phyloP scores from a whole-genome alignment of 2,888 invertebrate genomes.

The Scaptomyza tumidula region DNA sequence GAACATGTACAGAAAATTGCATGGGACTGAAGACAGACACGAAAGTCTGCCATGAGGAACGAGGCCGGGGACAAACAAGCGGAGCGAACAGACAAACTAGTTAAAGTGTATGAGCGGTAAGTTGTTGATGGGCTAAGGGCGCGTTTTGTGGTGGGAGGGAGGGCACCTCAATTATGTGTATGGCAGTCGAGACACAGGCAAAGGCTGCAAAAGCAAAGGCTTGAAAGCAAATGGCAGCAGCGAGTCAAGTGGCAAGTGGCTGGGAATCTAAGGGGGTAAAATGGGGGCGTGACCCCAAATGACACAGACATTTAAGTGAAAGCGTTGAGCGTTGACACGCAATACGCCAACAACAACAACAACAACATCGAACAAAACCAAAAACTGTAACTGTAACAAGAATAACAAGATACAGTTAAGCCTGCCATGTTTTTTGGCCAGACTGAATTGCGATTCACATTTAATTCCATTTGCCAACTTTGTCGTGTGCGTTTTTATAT shows the following conservation, averaged over 20 bases:
- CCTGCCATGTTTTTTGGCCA: constrained; percentile 48
- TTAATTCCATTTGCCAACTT: constrained; percentile 75
- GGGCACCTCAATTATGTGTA: constrained; percentile 21
- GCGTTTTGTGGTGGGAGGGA: background rate
- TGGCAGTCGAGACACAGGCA: constrained; percentile 53
- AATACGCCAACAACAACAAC: constrained; percentile 50
- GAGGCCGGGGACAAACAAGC: constrained; percentile 47
- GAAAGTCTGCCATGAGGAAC: constrained; percentile 3
- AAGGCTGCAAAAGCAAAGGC: constrained; percentile 37
- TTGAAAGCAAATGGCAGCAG: constrained; percentile 29
- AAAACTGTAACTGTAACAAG: constrained; percentile 24
- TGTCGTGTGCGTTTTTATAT: constrained; percentile 54
- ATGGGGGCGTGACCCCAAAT: constrained; percentile 77
- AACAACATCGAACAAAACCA: constrained; percentile 25
- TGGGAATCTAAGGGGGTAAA: constrained; percentile 30
- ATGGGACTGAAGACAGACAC: constrained; percentile 41
- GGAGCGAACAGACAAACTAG: constrained; percentile 73
- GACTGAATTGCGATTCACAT: constrained; percentile 55
- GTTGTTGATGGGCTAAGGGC: background rate
- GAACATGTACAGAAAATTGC: constrained; percentile 74
- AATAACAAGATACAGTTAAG: constrained; percentile 47
- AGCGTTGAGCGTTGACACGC: constrained; percentile 77
- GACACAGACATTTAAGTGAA: constrained; percentile 77
- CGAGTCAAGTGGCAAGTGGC: constrained; percentile 53
- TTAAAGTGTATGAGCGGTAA: constrained; percentile 50